phyloP scores from a whole-genome alignment of 1,140 invertebrate genomes.

The Steinernema khuongi region DNA sequence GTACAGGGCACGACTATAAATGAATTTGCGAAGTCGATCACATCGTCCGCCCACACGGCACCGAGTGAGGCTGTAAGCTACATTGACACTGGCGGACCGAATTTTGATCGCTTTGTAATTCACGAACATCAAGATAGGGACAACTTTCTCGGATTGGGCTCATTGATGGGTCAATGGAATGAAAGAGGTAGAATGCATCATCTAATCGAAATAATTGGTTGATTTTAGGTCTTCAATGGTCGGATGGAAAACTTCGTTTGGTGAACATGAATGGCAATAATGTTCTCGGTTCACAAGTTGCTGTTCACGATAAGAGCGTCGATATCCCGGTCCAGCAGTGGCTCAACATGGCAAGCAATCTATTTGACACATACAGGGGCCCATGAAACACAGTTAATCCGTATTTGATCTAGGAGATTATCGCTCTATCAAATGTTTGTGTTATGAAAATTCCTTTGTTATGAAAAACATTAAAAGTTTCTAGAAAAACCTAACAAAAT shows the following conservation, averaged over 20 bases:
- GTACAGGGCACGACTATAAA: neutral
- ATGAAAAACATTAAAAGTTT: too few relatives aligned
- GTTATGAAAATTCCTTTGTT: too few relatives aligned
- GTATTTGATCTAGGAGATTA: too few relatives aligned
- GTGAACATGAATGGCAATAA: slow-evolving; percentile 45
- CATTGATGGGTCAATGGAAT: slow-evolving; percentile 41
- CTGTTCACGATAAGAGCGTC: slow-evolving; percentile 41
- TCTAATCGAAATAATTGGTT: neutral
- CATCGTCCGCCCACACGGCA: neutral
- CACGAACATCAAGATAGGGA: slow-evolving; percentile 33
- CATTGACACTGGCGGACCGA: slow-evolving; percentile 37
- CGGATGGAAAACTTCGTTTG: slow-evolving; percentile 43
- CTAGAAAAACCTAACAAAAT: too few relatives aligned
- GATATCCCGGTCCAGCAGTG: slow-evolving; percentile 42
- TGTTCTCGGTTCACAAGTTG: slow-evolving; percentile 42
- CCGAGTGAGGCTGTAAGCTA: neutral
- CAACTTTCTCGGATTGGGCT: slow-evolving; percentile 29
- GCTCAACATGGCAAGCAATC: slow-evolving; percentile 35
- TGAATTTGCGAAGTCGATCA: neutral
- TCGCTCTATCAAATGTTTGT: too few relatives aligned
- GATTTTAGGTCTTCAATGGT: slow-evolving; percentile 43
- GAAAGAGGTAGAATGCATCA: slow-evolving; percentile 28
- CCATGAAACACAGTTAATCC: too few relatives aligned
- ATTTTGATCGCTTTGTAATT: slow-evolving; percentile 43
- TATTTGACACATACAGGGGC: slow-evolving; percentile 16